These are phyloP conservation scores for Automeris io DNA, from an alignment of 2,888 invertebrate species.

Conservation along the genomic window DNA sequence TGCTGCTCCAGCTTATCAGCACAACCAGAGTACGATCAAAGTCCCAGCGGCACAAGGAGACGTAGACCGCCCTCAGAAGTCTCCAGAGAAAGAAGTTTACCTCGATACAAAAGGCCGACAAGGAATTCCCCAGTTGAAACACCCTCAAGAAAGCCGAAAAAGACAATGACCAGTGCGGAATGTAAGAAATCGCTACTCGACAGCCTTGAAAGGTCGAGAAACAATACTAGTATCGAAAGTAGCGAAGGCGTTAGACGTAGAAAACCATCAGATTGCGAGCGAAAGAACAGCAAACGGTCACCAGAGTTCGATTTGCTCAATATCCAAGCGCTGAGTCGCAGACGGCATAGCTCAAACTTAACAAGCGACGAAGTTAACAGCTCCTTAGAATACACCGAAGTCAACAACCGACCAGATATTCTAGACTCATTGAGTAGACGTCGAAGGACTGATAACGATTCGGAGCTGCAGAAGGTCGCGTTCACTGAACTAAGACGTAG, in stretches of 20 bases:
- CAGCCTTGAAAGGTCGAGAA: slow-evolving; percentile 64
- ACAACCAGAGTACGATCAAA: slow-evolving; percentile 64
- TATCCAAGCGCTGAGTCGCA: slow-evolving; percentile 56
- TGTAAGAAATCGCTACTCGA: slow-evolving; percentile 67
- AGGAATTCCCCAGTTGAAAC: slow-evolving; percentile 58
- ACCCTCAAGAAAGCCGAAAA: slow-evolving; percentile 62
- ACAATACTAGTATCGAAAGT: slow-evolving; percentile 69
- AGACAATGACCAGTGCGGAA: slow-evolving; percentile 71
- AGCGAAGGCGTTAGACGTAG: slow-evolving; percentile 58
- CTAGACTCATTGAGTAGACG: slow-evolving; percentile 59
- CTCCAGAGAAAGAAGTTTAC: slow-evolving; percentile 49
- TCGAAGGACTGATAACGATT: slow-evolving; percentile 42
- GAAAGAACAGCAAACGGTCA: slow-evolving; percentile 60
- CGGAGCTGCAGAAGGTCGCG: slow-evolving; percentile 58
- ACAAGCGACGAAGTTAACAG: slow-evolving; percentile 72
- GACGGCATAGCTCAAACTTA: slow-evolving; percentile 66
- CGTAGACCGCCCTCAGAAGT: slow-evolving; percentile 61
- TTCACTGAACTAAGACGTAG: slow-evolving; percentile 58
- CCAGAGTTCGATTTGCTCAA: slow-evolving; percentile 66
- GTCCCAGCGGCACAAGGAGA: slow-evolving; percentile 52
- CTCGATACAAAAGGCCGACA: slow-evolving; percentile 56
- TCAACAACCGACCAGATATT: slow-evolving; percentile 67
- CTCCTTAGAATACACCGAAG: slow-evolving; percentile 67
- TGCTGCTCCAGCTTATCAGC: slow-evolving; percentile 88
- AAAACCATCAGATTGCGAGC: slow-evolving; percentile 54